These are phyloP conservation scores for Chiloscyllium plagiosum DNA, from an alignment of 2,113 vertebrate species.

Conservation along the genomic window DNA sequence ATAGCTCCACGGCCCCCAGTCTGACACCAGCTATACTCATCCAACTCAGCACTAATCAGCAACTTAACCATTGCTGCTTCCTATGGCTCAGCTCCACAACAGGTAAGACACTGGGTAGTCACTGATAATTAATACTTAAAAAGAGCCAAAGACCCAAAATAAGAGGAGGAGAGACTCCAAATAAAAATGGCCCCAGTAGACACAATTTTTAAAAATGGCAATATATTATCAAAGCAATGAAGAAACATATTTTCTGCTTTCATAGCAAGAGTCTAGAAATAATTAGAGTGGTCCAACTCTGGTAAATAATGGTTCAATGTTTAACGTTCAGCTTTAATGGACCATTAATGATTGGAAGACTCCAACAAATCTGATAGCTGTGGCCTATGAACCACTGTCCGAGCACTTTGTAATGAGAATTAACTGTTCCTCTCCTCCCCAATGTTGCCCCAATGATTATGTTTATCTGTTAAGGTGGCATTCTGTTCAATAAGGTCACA, in stretches of 20 bases:
- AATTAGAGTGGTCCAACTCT: neutral
- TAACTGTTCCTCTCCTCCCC: neutral
- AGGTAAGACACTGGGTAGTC: neutral
- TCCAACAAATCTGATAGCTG: neutral
- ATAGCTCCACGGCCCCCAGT: neutral
- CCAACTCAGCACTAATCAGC: neutral
- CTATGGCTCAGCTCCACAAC: neutral
- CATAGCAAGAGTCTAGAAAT: neutral
- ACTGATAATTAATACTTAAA: neutral
- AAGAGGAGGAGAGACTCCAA: neutral
- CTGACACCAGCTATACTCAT: neutral
- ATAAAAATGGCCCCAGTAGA: neutral
- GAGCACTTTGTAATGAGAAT: neutral
- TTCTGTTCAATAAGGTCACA: neutral
- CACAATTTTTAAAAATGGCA: neutral
- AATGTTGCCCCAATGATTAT: neutral
- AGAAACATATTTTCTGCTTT: neutral
- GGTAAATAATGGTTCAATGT: neutral
- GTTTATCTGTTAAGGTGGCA: neutral
- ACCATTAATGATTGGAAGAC: neutral
- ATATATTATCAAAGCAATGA: neutral
- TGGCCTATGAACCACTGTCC: neutral
- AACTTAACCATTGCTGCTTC: neutral
- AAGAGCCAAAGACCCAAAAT: neutral
- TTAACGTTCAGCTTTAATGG: neutral